phyloP scores from a whole-genome alignment of 2,113 vertebrate genomes.

The Pagrus major region DNA sequence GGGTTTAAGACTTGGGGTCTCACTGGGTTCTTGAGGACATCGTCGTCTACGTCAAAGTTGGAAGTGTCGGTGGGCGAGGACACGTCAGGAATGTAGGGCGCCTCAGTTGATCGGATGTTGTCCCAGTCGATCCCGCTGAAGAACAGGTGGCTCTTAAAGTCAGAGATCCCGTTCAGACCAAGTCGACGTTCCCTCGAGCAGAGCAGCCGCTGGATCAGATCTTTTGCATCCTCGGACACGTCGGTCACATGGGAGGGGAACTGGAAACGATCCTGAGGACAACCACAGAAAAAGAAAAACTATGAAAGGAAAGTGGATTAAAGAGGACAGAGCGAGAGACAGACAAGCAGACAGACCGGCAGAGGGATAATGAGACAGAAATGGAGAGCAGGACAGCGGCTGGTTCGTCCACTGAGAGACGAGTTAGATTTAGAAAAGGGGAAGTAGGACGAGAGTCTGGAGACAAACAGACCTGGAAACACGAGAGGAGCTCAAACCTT shows the following conservation, averaged over 20 bases:
- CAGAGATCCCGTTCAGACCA: conserved; percentile 93
- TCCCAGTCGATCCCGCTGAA: conserved; percentile 96
- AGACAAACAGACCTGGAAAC: conserved; percentile 60
- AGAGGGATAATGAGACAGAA: conserved; percentile 8
- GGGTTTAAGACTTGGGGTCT: conserved; percentile 21
- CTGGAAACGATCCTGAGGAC: conserved; percentile 93
- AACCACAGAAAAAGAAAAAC: neutral
- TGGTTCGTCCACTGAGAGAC: conserved; percentile 21
- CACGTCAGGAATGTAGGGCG: conserved; percentile 97
- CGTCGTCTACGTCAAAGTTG: conserved; percentile 98
- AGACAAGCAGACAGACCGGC: accelerated
- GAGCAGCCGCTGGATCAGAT: conserved; percentile 95
- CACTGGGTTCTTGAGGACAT: conserved; percentile 94
- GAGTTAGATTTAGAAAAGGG: conserved; percentile 58
- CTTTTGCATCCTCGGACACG: conserved; percentile 95
- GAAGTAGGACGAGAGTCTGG: conserved; percentile 68
- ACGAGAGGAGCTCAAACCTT: neutral
- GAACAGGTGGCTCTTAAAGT: conserved; percentile 94
- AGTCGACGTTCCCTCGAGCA: conserved; percentile 93
- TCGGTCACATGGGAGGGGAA: conserved; percentile 94
- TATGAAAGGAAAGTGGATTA: neutral
- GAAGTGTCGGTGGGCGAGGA: conserved; percentile 98
- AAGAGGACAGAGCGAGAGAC: neutral
- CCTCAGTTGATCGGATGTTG: conserved; percentile 91
- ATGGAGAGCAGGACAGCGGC: conserved; percentile 10